Base-by-base conservation (phyloP, 37 sponge, comb jelly and placozoan genomes). In the Spongia lamella region DNA sequence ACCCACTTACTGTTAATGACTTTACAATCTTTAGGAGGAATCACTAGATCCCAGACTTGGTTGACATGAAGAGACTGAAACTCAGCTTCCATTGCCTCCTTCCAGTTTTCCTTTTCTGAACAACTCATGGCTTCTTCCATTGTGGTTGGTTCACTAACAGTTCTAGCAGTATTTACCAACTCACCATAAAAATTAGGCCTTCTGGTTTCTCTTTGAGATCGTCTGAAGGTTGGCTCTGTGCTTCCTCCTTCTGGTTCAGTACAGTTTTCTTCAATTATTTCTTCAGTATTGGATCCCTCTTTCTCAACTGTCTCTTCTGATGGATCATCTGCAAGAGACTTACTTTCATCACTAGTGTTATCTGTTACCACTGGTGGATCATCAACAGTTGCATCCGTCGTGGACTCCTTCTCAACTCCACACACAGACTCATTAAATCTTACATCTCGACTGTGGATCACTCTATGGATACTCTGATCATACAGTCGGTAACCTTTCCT, bases 381-480 rank as follows among this genome's bases (percentile, higher is more conserved):
- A 5, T 43, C 47, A 13, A 13, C 9, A 43, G 5, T 5, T 43
- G 9, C 7, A 13, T 5, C 9, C 5, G 7, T 9, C 5, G 9
- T 5, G 9, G 47, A 43, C 47, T 70, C 54, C 22, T 25, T 11
- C 52, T 52, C 54, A 47, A 70, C 4, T 50, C 53, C 71, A 50
- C 53, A 40, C 6, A n/a, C 7, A 38, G 14, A 1, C 67, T 66
- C 43, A 36, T 66, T 68, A 61, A 86, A 86, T 11, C 7, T 17
- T 9, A 86, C 81, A 55, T 79, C 81, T 20, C 87, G 69, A 29
- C 87, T 86, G 56, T 78, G 50, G 7, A 75, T 37, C 38, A 86
- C 63, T 38, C 47, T 80, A 26, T 31, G 20, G 40, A 30, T 61
- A 25, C 50, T 35, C 21, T 37, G 53, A 61, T 76, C 77, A 71